A percentile compares a stretch with the other conserved stretches of the same genome.
Evolutionary conservation across 2,113 vertebrate genomes (phyloP).

Genomic region (Cygnus atratus): DNA sequence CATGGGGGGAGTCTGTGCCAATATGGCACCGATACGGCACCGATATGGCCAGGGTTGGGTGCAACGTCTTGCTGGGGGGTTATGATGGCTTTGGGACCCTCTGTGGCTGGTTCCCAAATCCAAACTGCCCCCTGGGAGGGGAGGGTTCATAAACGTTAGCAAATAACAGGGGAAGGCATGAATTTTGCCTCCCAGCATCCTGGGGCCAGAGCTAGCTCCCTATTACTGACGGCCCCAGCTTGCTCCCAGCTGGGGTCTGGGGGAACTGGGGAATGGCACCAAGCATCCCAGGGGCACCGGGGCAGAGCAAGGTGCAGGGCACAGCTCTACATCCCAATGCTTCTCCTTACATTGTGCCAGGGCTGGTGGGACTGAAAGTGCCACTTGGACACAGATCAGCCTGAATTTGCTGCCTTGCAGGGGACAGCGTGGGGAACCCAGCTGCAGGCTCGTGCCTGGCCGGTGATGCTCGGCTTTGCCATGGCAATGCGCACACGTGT

Average conservation of each 20-base stretch:
- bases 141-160: background rate
- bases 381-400: too few species aligned
- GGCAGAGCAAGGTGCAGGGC: background rate
- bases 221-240: fast-evolving
- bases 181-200: background rate
- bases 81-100: background rate
- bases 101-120: background rate
- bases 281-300: background rate
- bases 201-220: background rate
- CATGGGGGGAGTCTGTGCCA: background rate
- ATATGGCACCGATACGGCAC: too few species aligned
- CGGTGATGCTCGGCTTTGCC: background rate
- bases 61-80: background rate
- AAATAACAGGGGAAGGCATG: background rate
- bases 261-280: background rate
- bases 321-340: background rate
- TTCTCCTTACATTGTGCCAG: background rate
- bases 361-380: background rate
- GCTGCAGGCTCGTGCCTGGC: background rate
- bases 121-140: background rate
- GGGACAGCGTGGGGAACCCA: background rate
- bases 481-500: background rate
- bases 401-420: background rate
- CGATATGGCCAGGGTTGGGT: fast-evolving
- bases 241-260: fast-evolving